A percentile compares a stretch with the other conserved stretches of the same genome.
Evolutionary conservation across 2,113 vertebrate genomes (phyloP).

Genomic region (Tetrax tetrax): DNA sequence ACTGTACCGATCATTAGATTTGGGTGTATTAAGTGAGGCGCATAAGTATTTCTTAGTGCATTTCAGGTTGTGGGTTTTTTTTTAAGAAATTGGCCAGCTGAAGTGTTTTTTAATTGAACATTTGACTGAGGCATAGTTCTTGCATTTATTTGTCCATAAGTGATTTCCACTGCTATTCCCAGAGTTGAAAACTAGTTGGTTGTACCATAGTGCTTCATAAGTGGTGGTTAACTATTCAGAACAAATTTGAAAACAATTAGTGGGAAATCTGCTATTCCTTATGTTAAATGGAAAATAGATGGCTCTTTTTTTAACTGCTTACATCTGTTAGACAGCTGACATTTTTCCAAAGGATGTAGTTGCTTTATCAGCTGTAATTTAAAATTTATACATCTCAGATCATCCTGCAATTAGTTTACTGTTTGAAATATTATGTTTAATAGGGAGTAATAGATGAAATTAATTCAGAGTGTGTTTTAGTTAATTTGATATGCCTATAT

Average conservation of each 20-base stretch:
- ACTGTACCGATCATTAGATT: background rate
- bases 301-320: background rate
- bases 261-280: background rate
- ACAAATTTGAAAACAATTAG: background rate
- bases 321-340: background rate
- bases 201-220: background rate
- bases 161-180: background rate
- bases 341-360: background rate
- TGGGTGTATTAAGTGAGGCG: background rate
- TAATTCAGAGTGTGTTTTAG: background rate
- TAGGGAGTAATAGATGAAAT: background rate
- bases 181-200: background rate
- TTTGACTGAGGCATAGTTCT: background rate
- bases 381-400: background rate
- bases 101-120: background rate
- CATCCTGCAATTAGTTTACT: background rate
- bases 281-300: background rate
- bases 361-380: background rate
- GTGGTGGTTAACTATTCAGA: background rate
- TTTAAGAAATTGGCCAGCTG: background rate
- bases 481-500: background rate
- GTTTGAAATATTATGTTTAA: background rate
- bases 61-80: background rate
- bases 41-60: background rate
- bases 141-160: background rate